A percentile compares a stretch with the other conserved stretches of the same genome.
phyloP scores from a whole-genome alignment of 2,888 invertebrate species.

The Ptychoptera albimana region DNA sequence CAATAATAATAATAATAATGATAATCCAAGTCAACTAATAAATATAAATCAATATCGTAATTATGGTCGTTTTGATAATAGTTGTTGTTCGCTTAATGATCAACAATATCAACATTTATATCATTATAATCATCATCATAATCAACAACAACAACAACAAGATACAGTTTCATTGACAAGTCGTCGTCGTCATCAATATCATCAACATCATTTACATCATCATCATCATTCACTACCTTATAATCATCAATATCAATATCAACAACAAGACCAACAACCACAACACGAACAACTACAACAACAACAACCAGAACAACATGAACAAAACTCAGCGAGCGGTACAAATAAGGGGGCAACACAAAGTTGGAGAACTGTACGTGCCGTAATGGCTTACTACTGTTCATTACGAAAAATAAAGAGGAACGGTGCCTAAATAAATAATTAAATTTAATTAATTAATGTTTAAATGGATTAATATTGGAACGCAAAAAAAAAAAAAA shows the following conservation, averaged over 20 bases:
- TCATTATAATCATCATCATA: too few relatives aligned
- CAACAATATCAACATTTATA: too few relatives aligned
- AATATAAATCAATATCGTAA: constrained; percentile 1
- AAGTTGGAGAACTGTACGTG: constrained; percentile 76
- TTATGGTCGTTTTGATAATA: neutral
- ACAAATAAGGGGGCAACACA: constrained; percentile 29
- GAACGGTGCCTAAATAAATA: constrained; percentile 35
- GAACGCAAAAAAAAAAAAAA: too few relatives aligned
- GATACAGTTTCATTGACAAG: too few relatives aligned
- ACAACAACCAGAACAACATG: neutral
- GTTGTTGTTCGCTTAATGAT: too few relatives aligned
- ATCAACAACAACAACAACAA: too few relatives aligned
- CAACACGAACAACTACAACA: neutral
- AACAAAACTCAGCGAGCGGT: neutral
- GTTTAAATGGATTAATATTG: neutral
- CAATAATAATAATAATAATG: neutral
- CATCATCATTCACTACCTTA: neutral
- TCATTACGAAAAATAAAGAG: constrained; percentile 82
- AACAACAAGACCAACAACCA: too few relatives aligned
- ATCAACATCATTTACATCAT: neutral
- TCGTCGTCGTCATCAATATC: too few relatives aligned
- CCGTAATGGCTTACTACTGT: constrained; percentile 81
- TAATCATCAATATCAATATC: neutral
- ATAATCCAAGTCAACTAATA: neutral
- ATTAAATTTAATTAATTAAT: neutral